A percentile compares a stretch with the other conserved stretches of the same genome.
Conservation (phyloP, 2,888 invertebrate genomes). For the Trissoscelio sp. region DNA sequence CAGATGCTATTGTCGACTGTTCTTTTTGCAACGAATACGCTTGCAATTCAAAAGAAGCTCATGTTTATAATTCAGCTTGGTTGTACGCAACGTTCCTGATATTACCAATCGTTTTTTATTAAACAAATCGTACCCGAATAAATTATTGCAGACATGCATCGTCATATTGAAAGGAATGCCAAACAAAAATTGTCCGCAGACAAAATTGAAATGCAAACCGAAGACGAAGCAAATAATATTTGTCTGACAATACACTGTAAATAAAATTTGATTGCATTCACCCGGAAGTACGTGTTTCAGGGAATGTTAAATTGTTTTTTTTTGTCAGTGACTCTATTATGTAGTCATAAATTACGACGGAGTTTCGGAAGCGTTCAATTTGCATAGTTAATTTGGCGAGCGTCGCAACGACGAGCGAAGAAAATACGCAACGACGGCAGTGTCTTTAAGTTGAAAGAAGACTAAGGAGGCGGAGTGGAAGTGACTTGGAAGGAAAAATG, state of each 20-base stretch:
- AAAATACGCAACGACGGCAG: conserved; percentile 46
- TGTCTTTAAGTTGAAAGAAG: conserved; percentile 37
- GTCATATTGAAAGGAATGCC: background rate
- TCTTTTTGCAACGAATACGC: conserved; percentile 59
- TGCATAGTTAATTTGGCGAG: conserved; percentile 61
- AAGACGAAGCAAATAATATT: background rate
- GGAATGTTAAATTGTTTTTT: conserved; percentile 33
- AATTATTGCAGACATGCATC: background rate
- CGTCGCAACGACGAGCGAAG: conserved; percentile 23
- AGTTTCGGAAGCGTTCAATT: conserved; percentile 61
- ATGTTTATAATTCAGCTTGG: conserved; percentile 30
- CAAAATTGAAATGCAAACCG: background rate
- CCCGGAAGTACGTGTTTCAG: conserved; percentile 16
- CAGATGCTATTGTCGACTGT: conserved; percentile 57
- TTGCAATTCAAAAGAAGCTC: conserved; percentile 56
- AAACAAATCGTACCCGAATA: background rate
- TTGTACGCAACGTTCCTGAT: conserved; percentile 19
- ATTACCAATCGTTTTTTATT: conserved; percentile 1
- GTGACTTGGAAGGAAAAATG: conserved; percentile 58
- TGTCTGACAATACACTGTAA: background rate
- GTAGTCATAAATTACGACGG: conserved; percentile 30
- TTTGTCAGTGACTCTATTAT: background rate
- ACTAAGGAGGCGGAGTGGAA: conserved; percentile 52
- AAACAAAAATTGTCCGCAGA: no score
- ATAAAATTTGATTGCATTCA: background rate